Evolutionary conservation across 2,113 vertebrate species (phyloP).

Genomic region (Cathartes aura): DNA sequence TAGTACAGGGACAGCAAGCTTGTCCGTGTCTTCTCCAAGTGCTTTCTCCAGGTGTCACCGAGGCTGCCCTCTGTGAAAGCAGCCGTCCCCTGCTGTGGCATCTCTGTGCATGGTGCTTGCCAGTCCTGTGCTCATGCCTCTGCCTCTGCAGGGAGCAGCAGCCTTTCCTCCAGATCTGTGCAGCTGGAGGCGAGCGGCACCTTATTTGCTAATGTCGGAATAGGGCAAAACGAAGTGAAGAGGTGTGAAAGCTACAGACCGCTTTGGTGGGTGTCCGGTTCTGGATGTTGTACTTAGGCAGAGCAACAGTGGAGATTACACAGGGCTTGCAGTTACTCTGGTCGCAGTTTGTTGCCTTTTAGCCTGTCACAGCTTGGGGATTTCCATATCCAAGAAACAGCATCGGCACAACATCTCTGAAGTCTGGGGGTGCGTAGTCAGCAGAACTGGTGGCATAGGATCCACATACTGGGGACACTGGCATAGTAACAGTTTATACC

Average conservation of each 20-base stretch:
- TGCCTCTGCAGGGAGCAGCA: neutral
- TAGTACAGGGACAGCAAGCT: neutral
- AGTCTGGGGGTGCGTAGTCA: neutral
- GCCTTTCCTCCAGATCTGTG: neutral
- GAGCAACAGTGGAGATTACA: neutral
- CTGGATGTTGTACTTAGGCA: neutral
- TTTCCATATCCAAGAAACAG: neutral
- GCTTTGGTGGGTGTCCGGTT: accelerated
- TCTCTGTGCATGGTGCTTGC: neutral
- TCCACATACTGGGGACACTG: neutral
- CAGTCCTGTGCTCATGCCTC: neutral
- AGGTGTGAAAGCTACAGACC: neutral
- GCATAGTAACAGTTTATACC: neutral
- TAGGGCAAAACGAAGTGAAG: neutral
- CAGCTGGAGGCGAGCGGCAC: accelerated
- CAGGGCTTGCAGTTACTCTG: neutral
- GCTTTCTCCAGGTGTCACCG: accelerated
- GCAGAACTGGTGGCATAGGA: neutral
- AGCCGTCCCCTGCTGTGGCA: neutral
- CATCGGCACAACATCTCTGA: neutral
- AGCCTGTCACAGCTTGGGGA: neutral
- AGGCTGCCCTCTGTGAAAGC: neutral
- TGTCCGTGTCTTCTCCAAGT: neutral
- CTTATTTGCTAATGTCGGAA: accelerated
- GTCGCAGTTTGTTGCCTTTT: neutral